Evolutionary conservation across 2,113 vertebrate genomes (phyloP), one percentile per base, ranked within the genome.

Genomic region (Hippocampus guttulatus): DNA sequence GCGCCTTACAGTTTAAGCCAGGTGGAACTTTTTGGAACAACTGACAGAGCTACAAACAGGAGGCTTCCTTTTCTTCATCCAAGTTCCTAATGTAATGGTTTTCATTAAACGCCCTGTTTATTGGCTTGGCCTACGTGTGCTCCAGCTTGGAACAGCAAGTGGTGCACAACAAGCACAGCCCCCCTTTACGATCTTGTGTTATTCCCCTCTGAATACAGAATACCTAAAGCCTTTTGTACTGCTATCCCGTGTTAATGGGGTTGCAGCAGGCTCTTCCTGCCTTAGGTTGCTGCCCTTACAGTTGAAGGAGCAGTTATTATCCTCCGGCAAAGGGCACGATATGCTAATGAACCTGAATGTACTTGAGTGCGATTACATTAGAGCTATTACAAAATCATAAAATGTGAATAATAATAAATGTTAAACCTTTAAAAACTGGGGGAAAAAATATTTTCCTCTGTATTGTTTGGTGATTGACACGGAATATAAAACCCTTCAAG

Each of bases 301-400:
- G 23, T 69, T 64, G 20, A 51, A 67, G n/a, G 16, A 30, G 30
- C 43, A 11, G 66, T 73, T 66, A 47, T 55, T 77, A 68, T 40
- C 5, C 40, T 41, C 41, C 18, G 2, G 23, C 43, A 63, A 66
- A 61, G 38, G 23, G 8, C 21, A 61, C 38, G 4, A 70, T 25
- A 67, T 69, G 67, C 45, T 71, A 65, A 79, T 73, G 41, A 30
- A 38, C 9, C 43, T 16, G 30, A 68, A 38, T 69, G 51, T 58
- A 67, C 12, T 68, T 73, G 23, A 73, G 8, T 54, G 60, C 61
- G n/a, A 68, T 45, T 71, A 23, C 57, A 49, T 16, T 43, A 40
- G 47, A 69, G 51, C 27, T 27, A 45, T 67, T 57, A 63, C 40
- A 23, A 60, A 65, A 47, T 49, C 68, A 52, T 49, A 0, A 73